Conservation (phyloP, 2,888 invertebrate genomes). For the Germaria angustata region DNA sequence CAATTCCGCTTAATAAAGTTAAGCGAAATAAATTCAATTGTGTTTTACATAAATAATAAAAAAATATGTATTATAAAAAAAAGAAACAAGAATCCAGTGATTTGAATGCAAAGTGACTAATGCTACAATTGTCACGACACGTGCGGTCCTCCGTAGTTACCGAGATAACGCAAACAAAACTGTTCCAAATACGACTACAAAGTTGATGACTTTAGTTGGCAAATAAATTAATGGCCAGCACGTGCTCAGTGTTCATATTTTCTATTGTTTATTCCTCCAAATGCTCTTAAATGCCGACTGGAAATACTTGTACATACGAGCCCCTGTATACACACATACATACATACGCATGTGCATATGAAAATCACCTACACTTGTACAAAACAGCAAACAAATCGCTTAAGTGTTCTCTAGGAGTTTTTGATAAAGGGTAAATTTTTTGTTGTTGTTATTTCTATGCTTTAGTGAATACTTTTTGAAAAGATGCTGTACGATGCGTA, state of each 20-base stretch:
- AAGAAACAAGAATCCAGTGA: conserved; percentile 28
- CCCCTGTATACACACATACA: too few species aligned
- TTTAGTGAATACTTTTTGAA: too few species aligned
- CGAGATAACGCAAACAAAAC: conserved; percentile 57
- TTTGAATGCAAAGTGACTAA: conserved; percentile 67
- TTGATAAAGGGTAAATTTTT: neutral
- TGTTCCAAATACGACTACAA: conserved; percentile 52
- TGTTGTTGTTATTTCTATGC: neutral
- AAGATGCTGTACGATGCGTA: too few species aligned
- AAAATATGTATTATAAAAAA: conserved; percentile 2
- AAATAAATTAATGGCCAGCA: conserved; percentile 78
- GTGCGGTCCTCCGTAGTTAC: conserved; percentile 54
- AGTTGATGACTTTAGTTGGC: conserved; percentile 67
- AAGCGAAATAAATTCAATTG: conserved; percentile 50
- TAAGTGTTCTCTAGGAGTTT: neutral
- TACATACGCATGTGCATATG: too few species aligned
- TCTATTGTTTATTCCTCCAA: conserved; percentile 19
- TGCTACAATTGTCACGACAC: conserved; percentile 55
- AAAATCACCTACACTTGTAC: neutral
- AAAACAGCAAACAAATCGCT: conserved; percentile 7
- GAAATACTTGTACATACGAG: conserved; percentile 15
- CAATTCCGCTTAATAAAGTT: conserved; percentile 62
- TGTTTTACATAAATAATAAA: conserved; percentile 63
- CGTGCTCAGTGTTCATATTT: conserved; percentile 69
- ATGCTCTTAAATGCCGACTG: conserved; percentile 22